Base-by-base conservation (phyloP, 2,888 invertebrate species). In the Pheosia gnoma region DNA sequence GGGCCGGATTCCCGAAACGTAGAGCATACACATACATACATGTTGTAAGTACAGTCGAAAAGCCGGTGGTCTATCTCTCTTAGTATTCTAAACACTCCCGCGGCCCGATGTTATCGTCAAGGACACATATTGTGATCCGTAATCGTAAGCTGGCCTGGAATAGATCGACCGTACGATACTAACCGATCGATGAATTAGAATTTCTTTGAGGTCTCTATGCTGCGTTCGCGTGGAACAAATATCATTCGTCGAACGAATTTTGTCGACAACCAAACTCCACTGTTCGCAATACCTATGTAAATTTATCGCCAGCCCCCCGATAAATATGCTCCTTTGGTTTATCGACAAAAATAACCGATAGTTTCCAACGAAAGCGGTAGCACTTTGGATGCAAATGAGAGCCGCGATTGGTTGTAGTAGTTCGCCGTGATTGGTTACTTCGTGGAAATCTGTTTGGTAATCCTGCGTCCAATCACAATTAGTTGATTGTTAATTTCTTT, bases 121-220 rank as follows among this genome's bases (percentile, higher is more conserved):
- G 92, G 93, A 85, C 90, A 86, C 79, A 82, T 80, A 88, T 89
- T 88, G 88, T 89, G 85, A 90, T 89, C 90, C 88, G 88, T 81
- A 79, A 83, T 82, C 88, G 87, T 78, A 78, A 75, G 80, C 80
- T 78, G 77, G 81, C 82, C 88, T 86, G 88, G 89, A 91, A 89
- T 90, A 88, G 93, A 93, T 91, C 85, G 82, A 69, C 74, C 68
- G 68, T 66, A 67, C 79, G 92, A 91, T 91, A 90, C 71, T 69
- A 59, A 66, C 73, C 84, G 80, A 88, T 86, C 82, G 84, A 80
- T 85, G 86, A 82, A 87, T 90, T 85, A 82, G 79, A 88, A 88
- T 88, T 77, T 78, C 78, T 78, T 75, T 77, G 72, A 75, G 64
- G 64, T 79, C 69, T 68, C 72, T 74, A 76, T 67, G 70, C 68